Evolutionary conservation across 1,140 invertebrate genomes (phyloP).

Genomic region (Apolygus lucorum): DNA sequence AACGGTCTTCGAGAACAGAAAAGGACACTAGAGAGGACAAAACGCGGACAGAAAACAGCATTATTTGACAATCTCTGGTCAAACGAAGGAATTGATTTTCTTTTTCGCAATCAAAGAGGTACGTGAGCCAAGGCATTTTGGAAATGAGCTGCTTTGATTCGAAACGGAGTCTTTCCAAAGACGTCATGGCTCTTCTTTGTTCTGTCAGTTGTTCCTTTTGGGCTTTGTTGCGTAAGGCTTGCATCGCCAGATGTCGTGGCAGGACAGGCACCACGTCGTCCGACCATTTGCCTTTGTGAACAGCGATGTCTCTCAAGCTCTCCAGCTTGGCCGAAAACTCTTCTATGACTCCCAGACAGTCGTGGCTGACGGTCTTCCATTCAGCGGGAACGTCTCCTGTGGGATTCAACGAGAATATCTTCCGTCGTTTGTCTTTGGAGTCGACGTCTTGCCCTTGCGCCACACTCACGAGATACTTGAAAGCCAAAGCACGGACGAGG

Average conservation of each 20-base stretch:
- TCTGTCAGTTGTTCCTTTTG: not conserved
- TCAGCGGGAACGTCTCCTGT: not conserved
- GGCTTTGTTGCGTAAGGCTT: not conserved
- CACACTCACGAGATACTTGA: not conserved
- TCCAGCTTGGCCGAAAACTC: not conserved
- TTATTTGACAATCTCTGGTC: not conserved
- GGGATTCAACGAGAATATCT: not conserved
- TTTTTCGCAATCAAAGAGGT: not conserved
- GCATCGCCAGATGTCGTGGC: not conserved
- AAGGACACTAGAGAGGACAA: not conserved
- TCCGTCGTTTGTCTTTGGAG: not conserved
- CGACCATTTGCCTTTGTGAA: no score
- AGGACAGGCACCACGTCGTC: not conserved
- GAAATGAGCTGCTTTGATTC: not conserved
- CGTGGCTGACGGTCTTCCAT: not conserved
- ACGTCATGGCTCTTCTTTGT: not conserved
- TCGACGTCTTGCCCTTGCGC: not conserved
- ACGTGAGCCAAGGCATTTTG: not conserved
- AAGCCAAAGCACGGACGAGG: not conserved
- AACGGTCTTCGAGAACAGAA: not conserved
- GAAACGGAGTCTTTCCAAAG: not conserved
- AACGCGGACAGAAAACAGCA: not conserved
- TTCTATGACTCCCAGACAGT: not conserved
- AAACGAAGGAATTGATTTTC: not conserved
- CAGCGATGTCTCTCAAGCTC: not conserved